Conservation (phyloP, 2,797 vertebrate species). For the Gobio occitaniae region DNA sequence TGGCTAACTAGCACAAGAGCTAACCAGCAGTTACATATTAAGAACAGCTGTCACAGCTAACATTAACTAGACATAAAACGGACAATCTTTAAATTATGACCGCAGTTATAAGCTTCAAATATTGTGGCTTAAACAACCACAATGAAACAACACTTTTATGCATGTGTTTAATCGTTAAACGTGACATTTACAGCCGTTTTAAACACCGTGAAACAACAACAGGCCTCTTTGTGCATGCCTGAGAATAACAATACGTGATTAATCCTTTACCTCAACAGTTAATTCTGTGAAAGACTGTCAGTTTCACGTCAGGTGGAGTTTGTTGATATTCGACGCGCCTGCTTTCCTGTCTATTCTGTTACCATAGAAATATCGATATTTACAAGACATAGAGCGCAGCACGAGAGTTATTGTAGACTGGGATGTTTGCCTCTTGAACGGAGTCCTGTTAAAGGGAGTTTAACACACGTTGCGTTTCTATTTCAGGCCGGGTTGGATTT, state of each 20-base stretch:
- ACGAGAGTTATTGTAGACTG: too few relatives aligned
- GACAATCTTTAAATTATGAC: not conserved
- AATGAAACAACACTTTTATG: not conserved
- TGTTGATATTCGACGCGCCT: conserved; percentile 20
- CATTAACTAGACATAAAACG: not conserved
- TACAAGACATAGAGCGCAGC: too few relatives aligned
- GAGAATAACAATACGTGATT: conserved; percentile 64
- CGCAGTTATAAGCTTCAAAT: not conserved
- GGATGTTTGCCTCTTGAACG: not conserved
- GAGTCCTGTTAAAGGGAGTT: conserved; percentile 43
- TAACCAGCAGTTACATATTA: not conserved
- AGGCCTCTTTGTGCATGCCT: conserved; percentile 68
- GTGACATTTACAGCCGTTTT: not conserved
- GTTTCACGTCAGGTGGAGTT: conserved; percentile 25
- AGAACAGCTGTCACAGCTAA: not conserved
- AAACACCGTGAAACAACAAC: not conserved
- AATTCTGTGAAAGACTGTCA: conserved; percentile 25
- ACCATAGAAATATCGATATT: conserved; percentile 6
- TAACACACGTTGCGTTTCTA: conserved; percentile 71
- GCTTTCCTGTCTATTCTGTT: not conserved
- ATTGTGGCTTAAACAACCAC: not conserved
- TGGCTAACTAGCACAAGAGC: conserved; percentile 40
- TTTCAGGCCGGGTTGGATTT: conserved; percentile 92
- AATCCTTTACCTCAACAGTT: conserved; percentile 64
- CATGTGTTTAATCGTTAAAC: not conserved